A percentile compares a stretch with the other conserved stretches of the same genome.
Conservation (phyloP, 1,140 invertebrate genomes). For the Streblospio benedicti region DNA sequence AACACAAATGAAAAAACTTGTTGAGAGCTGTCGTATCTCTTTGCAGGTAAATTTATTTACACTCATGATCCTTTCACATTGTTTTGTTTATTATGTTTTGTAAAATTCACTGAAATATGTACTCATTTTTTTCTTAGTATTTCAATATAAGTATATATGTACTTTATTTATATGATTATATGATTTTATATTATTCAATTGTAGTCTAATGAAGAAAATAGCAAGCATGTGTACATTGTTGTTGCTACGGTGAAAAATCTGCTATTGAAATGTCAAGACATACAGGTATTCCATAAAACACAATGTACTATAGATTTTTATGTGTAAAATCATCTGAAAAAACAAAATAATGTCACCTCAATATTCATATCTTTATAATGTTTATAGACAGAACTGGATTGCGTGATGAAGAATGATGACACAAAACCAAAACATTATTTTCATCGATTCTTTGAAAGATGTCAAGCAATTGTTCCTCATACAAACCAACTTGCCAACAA, state of each 20-base stretch:
- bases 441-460: background rate
- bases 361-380: no score
- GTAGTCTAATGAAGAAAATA: background rate
- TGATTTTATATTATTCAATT: no score
- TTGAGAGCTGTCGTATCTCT: constrained; percentile 8
- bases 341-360: no score
- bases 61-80: background rate
- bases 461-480: background rate
- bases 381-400: background rate
- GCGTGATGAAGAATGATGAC: background rate
- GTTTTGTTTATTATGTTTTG: background rate
- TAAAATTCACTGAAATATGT: no score
- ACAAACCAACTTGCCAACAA: background rate
- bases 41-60: background rate
- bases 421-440: background rate
- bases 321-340: background rate
- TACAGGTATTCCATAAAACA: background rate
- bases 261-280: background rate
- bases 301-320: background rate
- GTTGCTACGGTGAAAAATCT: background rate
- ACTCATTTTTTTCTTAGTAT: no score
- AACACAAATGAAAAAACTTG: constrained; percentile 22
- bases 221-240: background rate
- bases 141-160: no score
- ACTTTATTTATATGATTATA: no score